Percentiles rank a stretch among this genome's conserved stretches.
Conservation (phyloP, 2,797 vertebrate species). For the Hippocampus kuda region DNA sequence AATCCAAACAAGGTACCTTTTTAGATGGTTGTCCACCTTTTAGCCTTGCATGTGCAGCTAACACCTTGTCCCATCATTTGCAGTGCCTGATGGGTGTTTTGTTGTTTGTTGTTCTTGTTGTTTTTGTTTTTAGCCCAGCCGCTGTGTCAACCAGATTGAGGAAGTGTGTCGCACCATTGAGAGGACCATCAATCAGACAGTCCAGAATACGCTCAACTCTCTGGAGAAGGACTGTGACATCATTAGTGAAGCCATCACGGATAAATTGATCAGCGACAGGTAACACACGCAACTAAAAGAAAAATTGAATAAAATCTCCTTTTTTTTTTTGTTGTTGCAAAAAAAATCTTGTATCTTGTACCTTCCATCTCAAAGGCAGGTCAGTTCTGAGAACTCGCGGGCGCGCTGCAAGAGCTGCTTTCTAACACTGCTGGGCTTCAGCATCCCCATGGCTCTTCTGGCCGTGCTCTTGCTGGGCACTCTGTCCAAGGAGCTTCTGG, state of each 20-base stretch:
- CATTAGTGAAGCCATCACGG: slow-evolving; percentile 65
- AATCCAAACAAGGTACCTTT: slow-evolving; percentile 70
- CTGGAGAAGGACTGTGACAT: slow-evolving; percentile 76
- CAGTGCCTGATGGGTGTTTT: background rate
- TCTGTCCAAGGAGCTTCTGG: slow-evolving; percentile 61
- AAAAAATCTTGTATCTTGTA: background rate
- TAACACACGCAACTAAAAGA: slow-evolving; percentile 22
- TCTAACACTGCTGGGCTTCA: slow-evolving; percentile 68
- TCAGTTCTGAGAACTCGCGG: slow-evolving; percentile 56
- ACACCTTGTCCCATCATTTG: background rate
- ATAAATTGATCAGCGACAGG: slow-evolving; percentile 60
- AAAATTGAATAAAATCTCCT: background rate
- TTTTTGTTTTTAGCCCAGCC: slow-evolving; percentile 60
- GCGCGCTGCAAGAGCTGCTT: slow-evolving; percentile 68
- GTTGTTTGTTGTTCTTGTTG: background rate
- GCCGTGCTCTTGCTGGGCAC: slow-evolving; percentile 59
- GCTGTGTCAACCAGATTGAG: slow-evolving; percentile 78
- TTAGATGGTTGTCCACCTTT: background rate
- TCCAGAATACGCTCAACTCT: slow-evolving; percentile 77
- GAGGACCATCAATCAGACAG: slow-evolving; percentile 79
- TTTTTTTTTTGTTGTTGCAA: background rate
- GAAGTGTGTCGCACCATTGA: slow-evolving; percentile 73
- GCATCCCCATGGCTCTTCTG: slow-evolving; percentile 68
- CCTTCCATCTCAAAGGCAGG: slow-evolving; percentile 47
- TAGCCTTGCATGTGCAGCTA: background rate